Conservation (phyloP, 1,140 invertebrate genomes). For the Neodiprion pinetum region DNA sequence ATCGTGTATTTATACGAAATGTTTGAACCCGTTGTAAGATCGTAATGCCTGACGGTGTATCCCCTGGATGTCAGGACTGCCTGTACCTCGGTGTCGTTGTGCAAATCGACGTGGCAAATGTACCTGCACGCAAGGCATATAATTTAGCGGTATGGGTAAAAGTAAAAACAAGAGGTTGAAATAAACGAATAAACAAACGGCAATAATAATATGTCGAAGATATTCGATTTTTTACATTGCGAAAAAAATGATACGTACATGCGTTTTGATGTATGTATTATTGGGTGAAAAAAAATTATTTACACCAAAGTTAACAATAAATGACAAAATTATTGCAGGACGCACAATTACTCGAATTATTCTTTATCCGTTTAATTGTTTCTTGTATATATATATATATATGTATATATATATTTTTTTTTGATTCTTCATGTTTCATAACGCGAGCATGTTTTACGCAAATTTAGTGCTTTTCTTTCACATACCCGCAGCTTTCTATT, state of each 20-base stretch:
- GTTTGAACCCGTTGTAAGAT: conserved; percentile 53
- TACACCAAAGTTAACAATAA: no score
- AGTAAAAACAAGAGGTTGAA: not conserved
- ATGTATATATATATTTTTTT: not conserved
- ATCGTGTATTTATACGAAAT: conserved; percentile 54
- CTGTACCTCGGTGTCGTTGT: conserved; percentile 56
- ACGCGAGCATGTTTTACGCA: not conserved
- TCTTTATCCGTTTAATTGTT: no score
- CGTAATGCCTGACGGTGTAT: conserved; percentile 65
- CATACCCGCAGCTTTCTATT: conserved; percentile 56
- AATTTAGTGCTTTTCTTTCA: conserved; percentile 12
- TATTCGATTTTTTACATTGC: conserved; percentile 45
- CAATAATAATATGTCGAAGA: not conserved
- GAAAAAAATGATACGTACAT: conserved; percentile 41
- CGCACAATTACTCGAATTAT: no score
- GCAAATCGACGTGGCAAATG: conserved; percentile 62
- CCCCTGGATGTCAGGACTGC: conserved; percentile 59
- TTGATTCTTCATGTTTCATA: conserved; percentile 5
- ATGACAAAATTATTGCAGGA: no score
- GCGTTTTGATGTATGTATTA: no score
- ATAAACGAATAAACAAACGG: conserved; percentile 1
- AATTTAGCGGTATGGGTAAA: no score
- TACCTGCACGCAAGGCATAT: conserved; percentile 60
- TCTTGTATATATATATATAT: conserved; percentile 18
- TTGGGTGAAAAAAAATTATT: no score